Base-by-base conservation (phyloP, 2,797 vertebrate species). In the Cuculus canorus region DNA sequence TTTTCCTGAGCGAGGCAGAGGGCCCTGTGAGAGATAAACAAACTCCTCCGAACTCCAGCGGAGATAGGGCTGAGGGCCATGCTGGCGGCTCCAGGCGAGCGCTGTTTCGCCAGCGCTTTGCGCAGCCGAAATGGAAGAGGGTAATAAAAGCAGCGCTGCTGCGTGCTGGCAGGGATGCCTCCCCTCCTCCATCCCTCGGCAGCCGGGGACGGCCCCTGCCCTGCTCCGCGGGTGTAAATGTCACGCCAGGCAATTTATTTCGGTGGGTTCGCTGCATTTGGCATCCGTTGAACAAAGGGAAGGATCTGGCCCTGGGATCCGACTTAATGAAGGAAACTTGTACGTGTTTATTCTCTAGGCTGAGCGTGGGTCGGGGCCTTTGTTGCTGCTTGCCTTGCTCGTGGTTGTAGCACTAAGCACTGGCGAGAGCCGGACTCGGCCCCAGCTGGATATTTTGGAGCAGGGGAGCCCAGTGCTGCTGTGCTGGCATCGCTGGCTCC, bases 81-180 rank as follows among this genome's bases (percentile, higher is more conserved):
- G 76, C 23, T 33, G 71, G 65, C 32, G 33, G 77, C 78, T 91
- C 82, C 13, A n/a, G 65, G 64, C 21, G 68, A 70, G 69, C 2
- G 88, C 66, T 45, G 73, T 78, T 92, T 48, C 13, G 12, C 12
- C 9, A 63, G 93, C 79, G 92, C 75, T 59, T 6, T 47, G 83
- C 81, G 68, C 88, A 76, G 91, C 96, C 35, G 86, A 33, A 17
- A 77, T 80, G 88, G 52, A 65, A 86, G 50, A 81, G 95, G 93
- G 90, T 8, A 39, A 86, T 89, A 69, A 82, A 68, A 89, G 78
- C 81, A 64, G 79, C 66, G 88, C 89, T 93, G 95, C 80, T 93
- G 92, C 71, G 53, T 30, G 92, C 90, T 43, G 86, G 56, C 84
- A 35, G 64, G 25, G 88, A 70, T 88, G 68, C 68, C 56, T 93